phyloP scores from a whole-genome alignment of 2,888 invertebrate species.

The Marronus borbonicus region DNA sequence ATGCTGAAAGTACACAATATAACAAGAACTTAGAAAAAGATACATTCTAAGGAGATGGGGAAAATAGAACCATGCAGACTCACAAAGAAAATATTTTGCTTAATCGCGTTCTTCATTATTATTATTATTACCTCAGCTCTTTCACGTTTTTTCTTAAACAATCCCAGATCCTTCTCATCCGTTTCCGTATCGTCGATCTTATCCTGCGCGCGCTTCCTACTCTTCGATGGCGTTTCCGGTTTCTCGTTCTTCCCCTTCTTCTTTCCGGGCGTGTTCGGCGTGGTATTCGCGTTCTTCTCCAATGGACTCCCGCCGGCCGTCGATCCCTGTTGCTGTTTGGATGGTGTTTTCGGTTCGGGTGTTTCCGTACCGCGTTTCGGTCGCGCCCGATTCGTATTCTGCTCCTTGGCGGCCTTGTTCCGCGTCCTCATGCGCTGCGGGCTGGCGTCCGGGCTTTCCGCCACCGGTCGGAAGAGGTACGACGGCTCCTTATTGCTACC shows the following conservation, averaged over 20 bases:
- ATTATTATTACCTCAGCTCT: slow-evolving; percentile 63
- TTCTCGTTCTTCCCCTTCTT: slow-evolving; percentile 69
- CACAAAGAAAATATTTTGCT: too few species aligned
- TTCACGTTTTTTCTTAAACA: slow-evolving; percentile 72
- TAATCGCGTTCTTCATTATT: too few species aligned
- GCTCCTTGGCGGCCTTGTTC: slow-evolving; percentile 86
- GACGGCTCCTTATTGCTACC: slow-evolving; percentile 56
- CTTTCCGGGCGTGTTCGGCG: slow-evolving; percentile 66
- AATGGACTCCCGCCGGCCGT: slow-evolving; percentile 56
- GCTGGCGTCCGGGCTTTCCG: slow-evolving; percentile 83
- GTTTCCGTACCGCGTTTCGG: slow-evolving; percentile 77
- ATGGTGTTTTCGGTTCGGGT: slow-evolving; percentile 73
- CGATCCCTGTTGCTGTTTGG: slow-evolving; percentile 67
- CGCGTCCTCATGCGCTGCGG: slow-evolving; percentile 92
- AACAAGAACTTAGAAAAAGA: too few species aligned
- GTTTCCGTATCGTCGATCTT: slow-evolving; percentile 67
- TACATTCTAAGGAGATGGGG: too few species aligned
- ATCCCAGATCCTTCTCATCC: slow-evolving; percentile 71
- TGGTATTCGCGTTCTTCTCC: slow-evolving; percentile 57
- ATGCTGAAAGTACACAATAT: too few species aligned
- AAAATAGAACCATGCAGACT: too few species aligned
- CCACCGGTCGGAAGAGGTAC: slow-evolving; percentile 59
- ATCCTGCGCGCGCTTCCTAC: slow-evolving; percentile 72
- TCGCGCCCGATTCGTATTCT: slow-evolving; percentile 71
- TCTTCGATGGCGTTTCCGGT: slow-evolving; percentile 73